A percentile compares a stretch with the other conserved stretches of the same genome.
phyloP scores from a whole-genome alignment of 2,113 vertebrate species.

The Rhynchomys soricoides region DNA sequence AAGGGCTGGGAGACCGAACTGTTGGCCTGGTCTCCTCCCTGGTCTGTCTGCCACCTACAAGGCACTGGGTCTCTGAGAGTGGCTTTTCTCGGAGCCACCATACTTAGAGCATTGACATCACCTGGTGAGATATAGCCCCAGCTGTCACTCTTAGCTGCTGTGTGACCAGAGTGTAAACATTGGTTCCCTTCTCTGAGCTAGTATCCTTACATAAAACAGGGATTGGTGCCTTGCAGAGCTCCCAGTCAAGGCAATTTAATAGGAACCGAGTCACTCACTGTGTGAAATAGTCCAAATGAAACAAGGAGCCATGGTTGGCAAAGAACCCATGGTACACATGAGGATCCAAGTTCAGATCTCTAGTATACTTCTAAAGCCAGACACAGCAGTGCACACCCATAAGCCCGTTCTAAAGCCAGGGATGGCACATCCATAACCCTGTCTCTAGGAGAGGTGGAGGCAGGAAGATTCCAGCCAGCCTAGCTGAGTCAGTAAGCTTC shows the following conservation, averaged over 20 bases:
- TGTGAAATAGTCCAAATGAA: neutral
- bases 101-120: rapidly evolving
- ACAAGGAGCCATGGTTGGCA: too few relatives aligned
- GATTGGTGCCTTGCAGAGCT: neutral
- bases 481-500: too few relatives aligned
- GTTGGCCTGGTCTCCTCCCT: neutral
- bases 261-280: neutral
- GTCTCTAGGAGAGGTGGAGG: neutral
- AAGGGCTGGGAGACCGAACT: neutral
- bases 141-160: neutral
- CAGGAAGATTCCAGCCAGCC: neutral
- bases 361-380: neutral
- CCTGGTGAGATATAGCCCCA: too few relatives aligned
- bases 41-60: neutral
- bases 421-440: too few relatives aligned
- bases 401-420: too few relatives aligned
- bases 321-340: neutral
- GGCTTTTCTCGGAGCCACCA: neutral
- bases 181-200: neutral
- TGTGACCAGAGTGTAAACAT: neutral
- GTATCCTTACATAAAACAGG: neutral
- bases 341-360: neutral
- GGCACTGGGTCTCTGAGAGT: neutral
- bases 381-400: neutral
- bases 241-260: neutral